These are phyloP conservation scores for Motacilla tschutschensis DNA, from an alignment of 2,113 vertebrate species.

Conservation along the genomic window DNA sequence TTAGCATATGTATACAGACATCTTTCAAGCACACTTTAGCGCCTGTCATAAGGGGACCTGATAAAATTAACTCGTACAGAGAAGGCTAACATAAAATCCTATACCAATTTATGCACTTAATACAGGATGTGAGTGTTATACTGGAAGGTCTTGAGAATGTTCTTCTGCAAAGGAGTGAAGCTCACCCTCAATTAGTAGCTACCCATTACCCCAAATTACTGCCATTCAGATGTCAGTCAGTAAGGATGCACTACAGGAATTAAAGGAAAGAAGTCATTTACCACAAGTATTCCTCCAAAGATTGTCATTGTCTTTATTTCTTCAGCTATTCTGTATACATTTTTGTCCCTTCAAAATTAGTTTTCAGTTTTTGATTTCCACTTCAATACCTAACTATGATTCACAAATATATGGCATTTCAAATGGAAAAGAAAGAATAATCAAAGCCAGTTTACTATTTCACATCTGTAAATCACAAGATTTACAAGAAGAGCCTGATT, in stretches of 20 bases:
- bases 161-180: constrained; percentile 54
- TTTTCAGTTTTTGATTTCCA: not conserved
- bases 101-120: constrained; percentile 59
- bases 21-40: constrained; percentile 46
- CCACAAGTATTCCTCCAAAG: constrained; percentile 40
- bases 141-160: constrained; percentile 57
- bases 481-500: not conserved
- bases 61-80: constrained; percentile 37
- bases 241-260: constrained; percentile 51
- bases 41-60: constrained; percentile 47
- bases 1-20: constrained; percentile 60
- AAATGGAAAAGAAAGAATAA: not conserved
- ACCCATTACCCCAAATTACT: constrained; percentile 64
- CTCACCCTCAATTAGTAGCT: constrained; percentile 65
- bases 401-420: not conserved
- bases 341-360: not conserved
- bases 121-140: constrained; percentile 26
- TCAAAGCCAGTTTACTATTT: not conserved
- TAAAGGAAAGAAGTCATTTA: constrained; percentile 50
- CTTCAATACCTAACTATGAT: not conserved
- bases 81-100: constrained; percentile 44
- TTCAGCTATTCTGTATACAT: not conserved
- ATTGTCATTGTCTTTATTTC: constrained; percentile 13
- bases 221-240: constrained; percentile 56
- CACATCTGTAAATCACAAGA: not conserved